Base-by-base conservation (phyloP, 2,113 vertebrate genomes). In the Shinisaurus crocodilurus region DNA sequence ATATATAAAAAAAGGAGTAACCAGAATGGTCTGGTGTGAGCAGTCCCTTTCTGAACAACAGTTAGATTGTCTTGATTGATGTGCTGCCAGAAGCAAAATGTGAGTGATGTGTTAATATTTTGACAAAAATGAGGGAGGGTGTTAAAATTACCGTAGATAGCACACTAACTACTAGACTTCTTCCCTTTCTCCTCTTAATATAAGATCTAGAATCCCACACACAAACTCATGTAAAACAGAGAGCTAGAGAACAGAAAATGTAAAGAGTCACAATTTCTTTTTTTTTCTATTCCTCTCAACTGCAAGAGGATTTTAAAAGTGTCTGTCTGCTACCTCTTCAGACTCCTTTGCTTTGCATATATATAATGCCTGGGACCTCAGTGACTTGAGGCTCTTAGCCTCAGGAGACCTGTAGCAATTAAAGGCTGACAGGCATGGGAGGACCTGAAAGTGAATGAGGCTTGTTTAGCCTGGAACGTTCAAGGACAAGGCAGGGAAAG, bases 381-480 rank as follows among this genome's bases (percentile, higher is more conserved):
- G n/a, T 43, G 54, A 13, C 16, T 72, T 37, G 40, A 63, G 45
- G 12, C 70, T 40, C 69, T 85, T 85, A 85, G 72, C 82, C 82
- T 76, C 34, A 20, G 67, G 77, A 82, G 50, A 75, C 77, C 54
- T 67, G 80, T 2, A 25, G 65, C 45, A 9, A 65, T 77, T 76
- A 32, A 15, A 54, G 70, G 18, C 43, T 45, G 63, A 81, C 0
- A 69, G 20, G 37, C 69, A 83, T 5, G 1, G 34, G 18, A 45
- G 80, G 57, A 67, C 43, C 45, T 90, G 89, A 80, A 86, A 79
- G 75, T 60, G 75, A 90, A 80, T 57, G 83, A 29, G 45, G 20
- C 29, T 40, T 29, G 23, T 50, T 69, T 48, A 79, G 43, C 7
- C n/a, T 2, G 3, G 43, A 79, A 77, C 57, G 12, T 32, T 54